Evolutionary conservation across 2,113 vertebrate genomes (phyloP), one percentile per base, ranked within the genome.

Genomic region (Microtus montanus): DNA sequence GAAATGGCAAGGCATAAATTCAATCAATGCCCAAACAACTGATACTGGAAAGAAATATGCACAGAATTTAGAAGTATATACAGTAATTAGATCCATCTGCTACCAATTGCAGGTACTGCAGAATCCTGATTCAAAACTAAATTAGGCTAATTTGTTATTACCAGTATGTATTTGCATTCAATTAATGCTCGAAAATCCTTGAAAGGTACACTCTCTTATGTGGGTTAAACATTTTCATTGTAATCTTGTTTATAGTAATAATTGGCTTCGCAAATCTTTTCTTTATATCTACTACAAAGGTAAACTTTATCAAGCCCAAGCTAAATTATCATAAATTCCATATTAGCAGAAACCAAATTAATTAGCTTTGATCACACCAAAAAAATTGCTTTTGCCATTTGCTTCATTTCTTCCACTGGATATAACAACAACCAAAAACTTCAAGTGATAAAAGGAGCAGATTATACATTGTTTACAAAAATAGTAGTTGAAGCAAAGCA

Each of bases 201-300:
- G 97, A 97, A 97, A 98, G 92, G 89, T 96, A 95, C 96, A 92
- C 77, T 97, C 93, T 94, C 93, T 95, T 98, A 97, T 96, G 97
- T 96, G 96, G 95, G 97, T 97, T 98, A 96, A 97, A 96, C 93
- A 96, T 93, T 88, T 63, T 96, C 95, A 95, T 96, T 96, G 96
- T 97, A 96, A 97, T 95, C 96, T 98, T 98, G 97, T 98, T 97
- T 98, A 98, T 96, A 97, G 73, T 98, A 97, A 97, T 98, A 97
- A 97, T 98, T 97, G 96, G 94, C 93, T 96, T 96, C 96, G 97
- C 96, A 96, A 97, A 98, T 98, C 97, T 97, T 97, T 96, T 96
- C 96, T 96, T 97, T 95, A 96, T 96, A 98, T 97, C 97, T 97
- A 96, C 91, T 95, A 96, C 96, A 98, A 97, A 97, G 96, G 93